Evolutionary conservation across 2,797 vertebrate species (phyloP).

Genomic region (Loris lydekkerianus): DNA sequence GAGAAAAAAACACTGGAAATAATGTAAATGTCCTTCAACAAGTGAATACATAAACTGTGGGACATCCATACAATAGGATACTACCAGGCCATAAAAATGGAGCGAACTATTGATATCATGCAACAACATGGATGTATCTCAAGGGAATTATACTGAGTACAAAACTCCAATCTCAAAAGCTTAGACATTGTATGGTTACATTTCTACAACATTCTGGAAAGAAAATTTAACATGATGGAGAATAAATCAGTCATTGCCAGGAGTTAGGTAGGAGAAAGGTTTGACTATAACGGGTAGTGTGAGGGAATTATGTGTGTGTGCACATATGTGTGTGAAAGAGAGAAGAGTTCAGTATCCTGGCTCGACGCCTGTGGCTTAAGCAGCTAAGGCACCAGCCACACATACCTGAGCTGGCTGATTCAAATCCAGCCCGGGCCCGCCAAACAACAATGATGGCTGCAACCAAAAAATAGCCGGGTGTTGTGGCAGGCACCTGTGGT

Average conservation of each 20-base stretch:
- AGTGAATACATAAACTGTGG: neutral
- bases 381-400: too few species aligned
- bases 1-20: neutral
- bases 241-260: slow-evolving; percentile 29
- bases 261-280: neutral
- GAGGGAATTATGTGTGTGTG: neutral
- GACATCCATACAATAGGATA: neutral
- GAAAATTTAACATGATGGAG: slow-evolving; percentile 35
- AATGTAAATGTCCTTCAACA: slow-evolving; percentile 29
- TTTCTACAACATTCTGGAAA: slow-evolving; percentile 36
- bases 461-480: too few species aligned
- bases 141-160: neutral
- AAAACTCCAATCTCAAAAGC: neutral
- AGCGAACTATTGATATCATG: neutral
- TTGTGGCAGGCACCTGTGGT: too few species aligned
- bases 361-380: too few species aligned
- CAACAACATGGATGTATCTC: neutral
- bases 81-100: slow-evolving; percentile 12
- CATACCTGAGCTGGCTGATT: too few species aligned
- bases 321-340: neutral
- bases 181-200: neutral
- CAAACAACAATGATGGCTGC: too few species aligned
- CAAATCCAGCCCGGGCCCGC: too few species aligned
- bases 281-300: neutral
- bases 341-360: neutral